A percentile compares a stretch with the other conserved stretches of the same genome.
Conservation (phyloP, 2,797 vertebrate species). For the Hippoglossus hippoglossus region DNA sequence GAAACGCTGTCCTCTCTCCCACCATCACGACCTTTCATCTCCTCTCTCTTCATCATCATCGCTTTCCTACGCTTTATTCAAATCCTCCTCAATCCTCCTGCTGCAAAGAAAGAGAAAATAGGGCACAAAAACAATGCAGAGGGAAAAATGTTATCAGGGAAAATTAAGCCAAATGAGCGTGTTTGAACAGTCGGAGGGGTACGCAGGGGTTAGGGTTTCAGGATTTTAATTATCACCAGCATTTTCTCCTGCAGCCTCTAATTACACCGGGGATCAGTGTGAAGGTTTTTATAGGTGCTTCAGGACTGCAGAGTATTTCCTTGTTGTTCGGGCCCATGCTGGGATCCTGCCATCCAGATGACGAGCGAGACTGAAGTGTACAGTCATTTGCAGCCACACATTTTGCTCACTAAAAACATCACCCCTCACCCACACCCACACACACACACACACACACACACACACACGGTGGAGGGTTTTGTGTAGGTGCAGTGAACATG, state of each 20-base stretch:
- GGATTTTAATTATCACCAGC: constrained; percentile 74
- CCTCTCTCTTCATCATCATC: constrained; percentile 59
- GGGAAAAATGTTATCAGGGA: constrained; percentile 31
- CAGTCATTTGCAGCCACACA: constrained; percentile 59
- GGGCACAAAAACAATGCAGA: constrained; percentile 47
- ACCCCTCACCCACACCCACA: constrained; percentile 11
- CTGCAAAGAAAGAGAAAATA: constrained; percentile 26
- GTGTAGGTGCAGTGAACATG: constrained; percentile 35
- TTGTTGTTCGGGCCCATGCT: constrained; percentile 74
- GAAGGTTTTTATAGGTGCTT: constrained; percentile 74
- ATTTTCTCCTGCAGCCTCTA: constrained; percentile 71
- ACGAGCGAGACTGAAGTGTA: constrained; percentile 59
- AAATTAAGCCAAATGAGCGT: constrained; percentile 51
- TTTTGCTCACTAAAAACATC: constrained; percentile 48
- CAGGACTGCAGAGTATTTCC: constrained; percentile 75
- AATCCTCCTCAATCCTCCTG: constrained; percentile 42
- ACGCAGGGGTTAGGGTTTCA: constrained; percentile 54
- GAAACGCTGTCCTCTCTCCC: constrained; percentile 64
- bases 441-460: background rate
- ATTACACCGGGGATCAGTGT: constrained; percentile 74
- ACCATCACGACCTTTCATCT: constrained; percentile 74
- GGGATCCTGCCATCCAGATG: constrained; percentile 77
- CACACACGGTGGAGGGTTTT: background rate
- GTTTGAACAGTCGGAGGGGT: constrained; percentile 50
- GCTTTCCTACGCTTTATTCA: constrained; percentile 75